Evolutionary conservation across 37 sponge, comb jelly and placozoan species (phyloP).

Genomic region (Axinella damicornis): DNA sequence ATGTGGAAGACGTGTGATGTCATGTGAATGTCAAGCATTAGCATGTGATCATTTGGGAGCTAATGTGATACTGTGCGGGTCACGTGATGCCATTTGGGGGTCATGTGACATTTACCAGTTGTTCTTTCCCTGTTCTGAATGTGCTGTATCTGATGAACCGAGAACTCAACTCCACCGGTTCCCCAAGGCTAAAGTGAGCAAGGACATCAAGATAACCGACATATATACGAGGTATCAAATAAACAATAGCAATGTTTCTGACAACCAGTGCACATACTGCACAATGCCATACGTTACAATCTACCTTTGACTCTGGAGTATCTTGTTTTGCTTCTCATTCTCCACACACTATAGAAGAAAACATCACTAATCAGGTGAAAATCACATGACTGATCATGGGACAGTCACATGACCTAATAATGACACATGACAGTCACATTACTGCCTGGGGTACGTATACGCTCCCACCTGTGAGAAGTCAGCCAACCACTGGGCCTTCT

Average conservation of each 20-base stretch:
- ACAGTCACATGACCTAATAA: neutral
- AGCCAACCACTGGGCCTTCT: slow-evolving; percentile 78
- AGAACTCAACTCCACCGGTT: slow-evolving; percentile 63
- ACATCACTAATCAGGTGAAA: neutral
- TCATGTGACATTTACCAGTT: slow-evolving; percentile 51
- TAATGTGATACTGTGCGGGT: neutral
- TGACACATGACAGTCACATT: neutral
- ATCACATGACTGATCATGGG: slow-evolving; percentile 2
- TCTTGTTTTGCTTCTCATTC: slow-evolving; percentile 65
- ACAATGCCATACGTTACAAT: too few species aligned
- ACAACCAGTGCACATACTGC: too few species aligned
- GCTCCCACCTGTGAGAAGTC: slow-evolving; percentile 61
- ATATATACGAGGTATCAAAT: too few species aligned
- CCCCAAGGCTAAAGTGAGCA: slow-evolving; percentile 29
- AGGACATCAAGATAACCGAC: neutral
- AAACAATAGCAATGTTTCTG: too few species aligned
- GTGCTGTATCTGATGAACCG: slow-evolving; percentile 68
- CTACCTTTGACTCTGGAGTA: slow-evolving; percentile 55
- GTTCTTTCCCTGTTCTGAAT: slow-evolving; percentile 69
- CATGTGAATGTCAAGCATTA: neutral
- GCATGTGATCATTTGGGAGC: neutral
- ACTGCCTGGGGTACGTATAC: neutral
- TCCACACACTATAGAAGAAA: slow-evolving; percentile 38
- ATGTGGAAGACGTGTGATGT: neutral
- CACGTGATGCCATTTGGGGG: neutral